These are phyloP conservation scores for Spea multiplicata DNA, from an alignment of 2,113 vertebrate species.

Conservation along the genomic window DNA sequence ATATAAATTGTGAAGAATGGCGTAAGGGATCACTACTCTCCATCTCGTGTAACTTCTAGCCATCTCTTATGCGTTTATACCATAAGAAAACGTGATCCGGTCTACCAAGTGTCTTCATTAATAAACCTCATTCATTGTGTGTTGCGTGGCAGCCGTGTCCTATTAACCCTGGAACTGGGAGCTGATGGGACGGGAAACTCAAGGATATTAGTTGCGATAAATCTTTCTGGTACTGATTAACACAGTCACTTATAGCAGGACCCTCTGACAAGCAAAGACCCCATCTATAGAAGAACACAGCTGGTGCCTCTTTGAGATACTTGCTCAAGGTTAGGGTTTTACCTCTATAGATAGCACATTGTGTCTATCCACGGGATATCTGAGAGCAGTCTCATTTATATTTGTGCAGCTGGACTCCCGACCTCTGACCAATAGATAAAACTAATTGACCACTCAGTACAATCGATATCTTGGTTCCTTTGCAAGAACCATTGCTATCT, in stretches of 20 bases:
- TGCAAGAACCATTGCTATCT: not conserved
- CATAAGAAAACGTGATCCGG: slow-evolving; percentile 12
- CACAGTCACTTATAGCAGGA: not conserved
- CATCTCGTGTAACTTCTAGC: slow-evolving; percentile 13
- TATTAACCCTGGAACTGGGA: slow-evolving; percentile 15
- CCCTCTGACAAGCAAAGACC: not conserved
- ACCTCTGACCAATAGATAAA: slow-evolving; percentile 28
- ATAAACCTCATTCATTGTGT: slow-evolving; percentile 14
- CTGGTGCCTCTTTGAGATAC: not conserved
- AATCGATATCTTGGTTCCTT: not conserved
- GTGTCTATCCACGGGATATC: not conserved
- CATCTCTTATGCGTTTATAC: slow-evolving; percentile 23
- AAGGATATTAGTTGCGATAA: not conserved
- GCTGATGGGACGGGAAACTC: not conserved
- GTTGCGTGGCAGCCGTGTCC: not conserved
- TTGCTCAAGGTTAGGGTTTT: not conserved
- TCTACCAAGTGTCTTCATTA: slow-evolving; percentile 24
- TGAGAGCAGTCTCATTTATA: not conserved
- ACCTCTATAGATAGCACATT: slow-evolving; percentile 5
- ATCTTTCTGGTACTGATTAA: not conserved
- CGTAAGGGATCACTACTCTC: slow-evolving; percentile 13
- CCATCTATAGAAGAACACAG: not conserved
- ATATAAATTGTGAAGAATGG: not conserved
- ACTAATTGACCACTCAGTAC: slow-evolving; percentile 15
- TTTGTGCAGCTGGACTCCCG: slow-evolving; percentile 17